Conservation (phyloP, 2,888 invertebrate genomes). For the Hylaea fasciaria region DNA sequence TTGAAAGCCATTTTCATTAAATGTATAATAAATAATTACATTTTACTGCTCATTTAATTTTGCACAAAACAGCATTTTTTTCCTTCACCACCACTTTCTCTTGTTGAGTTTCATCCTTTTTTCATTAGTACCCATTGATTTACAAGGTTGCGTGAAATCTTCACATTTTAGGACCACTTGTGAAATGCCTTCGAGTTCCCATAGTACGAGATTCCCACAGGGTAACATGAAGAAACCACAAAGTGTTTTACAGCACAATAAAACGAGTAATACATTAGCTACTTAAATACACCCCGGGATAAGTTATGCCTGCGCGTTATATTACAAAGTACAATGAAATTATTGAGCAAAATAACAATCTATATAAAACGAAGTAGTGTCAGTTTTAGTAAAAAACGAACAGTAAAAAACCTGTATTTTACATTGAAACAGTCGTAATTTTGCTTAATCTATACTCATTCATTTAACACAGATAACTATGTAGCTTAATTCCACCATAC, state of each 20-base stretch:
- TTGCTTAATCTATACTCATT: too few species aligned
- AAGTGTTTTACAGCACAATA: conserved; percentile 57
- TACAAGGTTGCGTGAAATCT: neutral
- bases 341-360: neutral
- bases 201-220: conserved; percentile 15
- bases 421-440: too few species aligned
- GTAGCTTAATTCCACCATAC: too few species aligned
- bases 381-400: too few species aligned
- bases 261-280: conserved; percentile 49
- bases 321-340: neutral
- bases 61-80: too few species aligned
- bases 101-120: neutral
- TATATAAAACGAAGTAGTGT: too few species aligned
- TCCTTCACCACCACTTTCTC: too few species aligned
- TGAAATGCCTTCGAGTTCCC: conserved; percentile 15
- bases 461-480: too few species aligned
- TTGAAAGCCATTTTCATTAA: too few species aligned
- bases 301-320: conserved; percentile 30
- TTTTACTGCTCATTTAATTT: too few species aligned
- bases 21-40: too few species aligned
- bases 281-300: conserved; percentile 34
- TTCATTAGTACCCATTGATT: neutral
- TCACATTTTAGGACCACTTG: neutral
- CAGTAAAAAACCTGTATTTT: too few species aligned
- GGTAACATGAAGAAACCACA: conserved; percentile 35